Evolutionary conservation across 1,140 invertebrate genomes (phyloP), one percentile per base, ranked within the genome.

Genomic region (Drosophila santomea): DNA sequence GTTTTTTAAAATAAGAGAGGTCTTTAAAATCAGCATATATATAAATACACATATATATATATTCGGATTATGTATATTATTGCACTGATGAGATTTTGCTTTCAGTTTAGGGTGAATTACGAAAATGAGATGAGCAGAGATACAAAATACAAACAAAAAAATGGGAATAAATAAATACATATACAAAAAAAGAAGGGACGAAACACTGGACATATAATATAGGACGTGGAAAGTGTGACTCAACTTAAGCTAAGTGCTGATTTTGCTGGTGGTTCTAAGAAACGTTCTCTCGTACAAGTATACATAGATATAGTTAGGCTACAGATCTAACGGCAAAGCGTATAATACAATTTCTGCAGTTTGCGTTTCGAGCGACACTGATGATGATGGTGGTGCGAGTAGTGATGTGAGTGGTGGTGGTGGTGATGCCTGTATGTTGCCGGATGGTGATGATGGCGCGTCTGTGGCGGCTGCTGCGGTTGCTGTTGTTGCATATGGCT

Each of bases 301-400:
- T 69, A 74, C 63, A 88, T 78, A 67, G 52, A 54, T 84, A 84
- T 58, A 83, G 64, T 55, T 80, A 74, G 51, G 72, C 66, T 88
- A 89, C 76, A 64, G 72, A 80, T 86, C 90, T 90, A 91, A 83
- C 89, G 89, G 74, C 89, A 91, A 85, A 91, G 89, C 69, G 90
- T 90, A 90, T 91, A 91, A 91, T 91, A 91, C 81, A 91, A 78
- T 86, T 91, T 91, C 79, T 91, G 90, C 79, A 91, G 74, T 80
- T 86, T 91, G 80, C 90, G 90, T 90, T 91, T 91, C 61, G 89
- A 86, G 79, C 82, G 89, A 91, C 84, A 90, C 51, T 80, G 83
- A 62, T 86, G 86, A 68, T 91, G 88, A 57, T 74, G 74, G 28
- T 80, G 68, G 20, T 88, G 83, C 44, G 75, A 71, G 58, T 74